phyloP scores from a whole-genome alignment of 2,888 invertebrate genomes.

The Nesidiocoris tenuis region DNA sequence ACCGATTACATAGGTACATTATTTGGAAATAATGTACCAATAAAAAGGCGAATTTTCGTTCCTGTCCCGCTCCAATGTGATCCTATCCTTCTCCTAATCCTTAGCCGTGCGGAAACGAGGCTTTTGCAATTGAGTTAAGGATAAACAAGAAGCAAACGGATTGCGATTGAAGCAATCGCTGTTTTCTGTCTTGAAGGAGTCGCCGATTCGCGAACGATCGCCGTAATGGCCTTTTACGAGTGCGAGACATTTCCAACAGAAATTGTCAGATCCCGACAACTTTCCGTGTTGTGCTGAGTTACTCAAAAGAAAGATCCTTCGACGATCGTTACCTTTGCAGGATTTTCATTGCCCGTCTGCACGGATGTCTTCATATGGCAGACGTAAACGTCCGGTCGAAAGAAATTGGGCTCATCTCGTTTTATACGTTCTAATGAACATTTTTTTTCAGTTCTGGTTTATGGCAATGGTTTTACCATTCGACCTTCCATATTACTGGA shows the following conservation, averaged over 20 bases:
- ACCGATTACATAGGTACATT: no score
- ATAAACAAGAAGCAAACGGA: not conserved
- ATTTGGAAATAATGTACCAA: no score
- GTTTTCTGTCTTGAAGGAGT: not conserved
- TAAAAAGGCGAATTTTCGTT: no score
- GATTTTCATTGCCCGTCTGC: not conserved
- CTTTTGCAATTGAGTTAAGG: not conserved
- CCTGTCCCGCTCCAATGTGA: no score
- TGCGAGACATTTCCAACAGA: not conserved
- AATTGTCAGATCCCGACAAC: not conserved
- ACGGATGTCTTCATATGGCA: not conserved
- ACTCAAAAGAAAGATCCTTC: no score
- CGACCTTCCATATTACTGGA: no score
- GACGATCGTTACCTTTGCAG: not conserved
- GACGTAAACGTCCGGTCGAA: no score
- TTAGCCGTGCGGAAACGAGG: not conserved
- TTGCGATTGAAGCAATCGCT: not conserved
- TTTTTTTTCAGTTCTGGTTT: no score
- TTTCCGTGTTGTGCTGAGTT: not conserved
- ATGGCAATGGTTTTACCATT: no score
- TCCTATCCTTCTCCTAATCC: no score
- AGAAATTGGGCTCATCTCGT: no score
- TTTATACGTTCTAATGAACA: no score
- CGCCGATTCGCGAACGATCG: not conserved
- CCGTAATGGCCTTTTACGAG: not conserved